Base-by-base conservation (phyloP, 2,888 invertebrate genomes). In the Ochropleura plecta region DNA sequence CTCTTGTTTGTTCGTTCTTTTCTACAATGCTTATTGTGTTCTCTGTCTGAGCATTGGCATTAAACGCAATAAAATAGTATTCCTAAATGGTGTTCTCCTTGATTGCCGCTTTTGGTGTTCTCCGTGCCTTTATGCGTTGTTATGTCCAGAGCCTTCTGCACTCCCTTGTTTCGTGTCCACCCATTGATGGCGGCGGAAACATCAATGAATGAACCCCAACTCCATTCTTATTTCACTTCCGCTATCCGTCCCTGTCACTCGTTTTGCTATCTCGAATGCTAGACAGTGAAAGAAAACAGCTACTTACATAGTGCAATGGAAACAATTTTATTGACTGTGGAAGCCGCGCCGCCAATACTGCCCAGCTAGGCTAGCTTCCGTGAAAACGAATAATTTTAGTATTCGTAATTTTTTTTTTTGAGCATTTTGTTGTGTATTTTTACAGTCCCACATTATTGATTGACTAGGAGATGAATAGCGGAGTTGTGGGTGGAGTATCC, bases 211-310 rank as follows among this genome's bases (percentile, higher is more conserved):
- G 93, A 92, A 90, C 90, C 90, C 91, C 90, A 89, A 84, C 90
- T 90, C 89, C 93, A 94, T 94, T 94, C 94, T 94, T 92, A 90
- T 90, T 90, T 84, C 77, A 91, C 91, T 95, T 95, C 95, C 95
- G 93, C 92, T 89, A 85, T 90, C 90, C 82, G 80, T 93, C 93
- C 88, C 90, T 92, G 83, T 94, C 90, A 79, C 90, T 78, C 90
- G 73, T 83, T 20, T 51, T 30, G 67, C 71, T 79, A 74, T 79
- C 76, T 76, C 62, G 49, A 69, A 75, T 60, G 84, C 79, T 77
- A 53, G 88, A 91, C 75, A 85, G 90, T 90, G 92, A 92, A 53
- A 80, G 81, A 78, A 40, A 69, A 78, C 80, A 87, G 30, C 88
- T 84, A 84, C 85, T 86, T 81, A 87, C 78, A 88, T 86, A 81